These are phyloP conservation scores for Heliconius hermathena DNA, from an alignment of 1,140 invertebrate genomes.

Conservation along the genomic window DNA sequence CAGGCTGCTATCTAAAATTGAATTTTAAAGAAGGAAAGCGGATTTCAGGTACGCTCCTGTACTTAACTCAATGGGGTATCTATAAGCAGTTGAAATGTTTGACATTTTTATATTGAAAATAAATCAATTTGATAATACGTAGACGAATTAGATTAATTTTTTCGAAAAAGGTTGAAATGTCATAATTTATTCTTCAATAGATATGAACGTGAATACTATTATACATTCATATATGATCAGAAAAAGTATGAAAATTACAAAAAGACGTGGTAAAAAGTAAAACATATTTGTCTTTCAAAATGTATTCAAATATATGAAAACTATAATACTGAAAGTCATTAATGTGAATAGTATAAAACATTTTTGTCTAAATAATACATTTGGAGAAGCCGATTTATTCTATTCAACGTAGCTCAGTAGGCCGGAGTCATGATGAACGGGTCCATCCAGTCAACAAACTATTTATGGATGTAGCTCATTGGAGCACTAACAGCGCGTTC, in stretches of 20 bases:
- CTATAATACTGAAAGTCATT: neutral
- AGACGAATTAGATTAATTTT: neutral
- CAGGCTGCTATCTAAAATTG: conserved; percentile 44
- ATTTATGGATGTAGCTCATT: conserved; percentile 40
- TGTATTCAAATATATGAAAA: neutral
- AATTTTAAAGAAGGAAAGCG: conserved; percentile 45
- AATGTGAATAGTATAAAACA: neutral
- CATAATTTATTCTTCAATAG: neutral
- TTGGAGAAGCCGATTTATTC: conserved; percentile 32
- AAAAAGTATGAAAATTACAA: no score
- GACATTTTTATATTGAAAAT: conserved; percentile 17
- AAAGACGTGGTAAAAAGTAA: no score
- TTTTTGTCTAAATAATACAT: neutral
- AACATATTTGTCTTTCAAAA: neutral
- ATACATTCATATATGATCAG: no score
- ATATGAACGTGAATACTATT: no score
- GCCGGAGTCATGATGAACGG: conserved; percentile 28
- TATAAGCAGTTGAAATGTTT: conserved; percentile 23
- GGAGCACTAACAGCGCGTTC: conserved; percentile 38
- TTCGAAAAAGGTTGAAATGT: neutral
- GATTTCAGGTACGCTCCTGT: conserved; percentile 36
- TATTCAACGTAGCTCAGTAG: conserved; percentile 28
- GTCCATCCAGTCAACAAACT: conserved; percentile 34
- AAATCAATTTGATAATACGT: neutral
- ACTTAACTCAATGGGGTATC: conserved; percentile 27